Percentiles rank a stretch among this genome's conserved stretches.
Conservation (phyloP, 2,888 invertebrate genomes). For the Bimastos eiseni region DNA sequence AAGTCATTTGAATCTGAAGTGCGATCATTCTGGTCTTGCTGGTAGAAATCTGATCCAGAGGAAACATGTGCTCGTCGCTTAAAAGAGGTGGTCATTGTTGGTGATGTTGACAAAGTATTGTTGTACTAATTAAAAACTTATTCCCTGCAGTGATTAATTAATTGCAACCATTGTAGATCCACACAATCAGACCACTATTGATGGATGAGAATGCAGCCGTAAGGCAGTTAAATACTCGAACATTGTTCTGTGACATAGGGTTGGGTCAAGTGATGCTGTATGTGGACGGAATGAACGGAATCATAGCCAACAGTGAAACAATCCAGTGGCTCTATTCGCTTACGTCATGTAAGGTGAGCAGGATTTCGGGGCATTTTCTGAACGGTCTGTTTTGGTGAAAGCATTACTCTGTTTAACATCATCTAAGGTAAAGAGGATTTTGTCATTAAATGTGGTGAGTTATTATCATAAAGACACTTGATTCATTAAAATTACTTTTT, state of each 20-base stretch:
- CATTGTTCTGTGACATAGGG: slow-evolving; percentile 60
- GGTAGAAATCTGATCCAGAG: too few species aligned
- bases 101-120: too few species aligned
- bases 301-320: slow-evolving; percentile 92
- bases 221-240: not conserved
- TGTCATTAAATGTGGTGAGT: too few species aligned
- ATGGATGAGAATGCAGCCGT: not conserved
- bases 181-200: too few species aligned
- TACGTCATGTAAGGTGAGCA: slow-evolving; percentile 59
- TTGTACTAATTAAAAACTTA: too few species aligned
- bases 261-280: slow-evolving; percentile 92
- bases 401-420: not conserved
- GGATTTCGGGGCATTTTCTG: not conserved
- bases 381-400: not conserved
- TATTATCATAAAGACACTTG: not conserved
- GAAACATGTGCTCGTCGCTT: too few species aligned
- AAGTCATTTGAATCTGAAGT: too few species aligned
- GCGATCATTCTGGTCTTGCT: too few species aligned
- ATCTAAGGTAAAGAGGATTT: not conserved
- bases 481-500: not conserved
- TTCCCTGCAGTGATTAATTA: too few species aligned
- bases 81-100: too few species aligned
- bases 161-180: not conserved
- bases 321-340: slow-evolving; percentile 97
- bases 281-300: slow-evolving; percentile 99